Evolutionary conservation across 2,113 vertebrate genomes (phyloP).

Genomic region (Melanocharis versteri): DNA sequence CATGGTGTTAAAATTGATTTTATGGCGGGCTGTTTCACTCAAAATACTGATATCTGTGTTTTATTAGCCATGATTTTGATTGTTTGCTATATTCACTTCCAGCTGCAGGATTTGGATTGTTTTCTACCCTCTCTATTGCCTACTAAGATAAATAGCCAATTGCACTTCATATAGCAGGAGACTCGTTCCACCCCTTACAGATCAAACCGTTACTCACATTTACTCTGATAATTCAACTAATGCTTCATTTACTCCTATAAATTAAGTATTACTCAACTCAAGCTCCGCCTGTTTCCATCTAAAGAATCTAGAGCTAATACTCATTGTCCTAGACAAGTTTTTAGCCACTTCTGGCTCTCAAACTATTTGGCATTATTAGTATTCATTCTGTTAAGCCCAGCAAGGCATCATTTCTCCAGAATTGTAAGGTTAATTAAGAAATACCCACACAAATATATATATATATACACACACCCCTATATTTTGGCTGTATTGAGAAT

Average conservation of each 20-base stretch:
- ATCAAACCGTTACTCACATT: not conserved
- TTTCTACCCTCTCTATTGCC: not conserved
- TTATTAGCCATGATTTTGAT: conserved; percentile 23
- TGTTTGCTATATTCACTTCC: not conserved
- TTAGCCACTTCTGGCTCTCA: conserved; percentile 36
- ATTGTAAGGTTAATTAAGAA: conserved; percentile 17
- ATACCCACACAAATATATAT: not conserved
- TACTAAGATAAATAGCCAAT: not conserved
- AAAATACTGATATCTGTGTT: conserved; percentile 35
- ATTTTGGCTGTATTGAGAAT: not conserved
- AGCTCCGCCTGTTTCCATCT: not conserved
- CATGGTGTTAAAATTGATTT: conserved; percentile 61
- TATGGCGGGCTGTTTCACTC: conserved; percentile 39
- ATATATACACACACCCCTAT: not conserved
- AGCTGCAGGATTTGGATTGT: not conserved
- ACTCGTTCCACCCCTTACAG: not conserved
- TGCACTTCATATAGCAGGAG: not conserved
- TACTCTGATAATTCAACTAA: not conserved
- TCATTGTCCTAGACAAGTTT: not conserved
- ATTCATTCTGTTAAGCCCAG: conserved; percentile 18
- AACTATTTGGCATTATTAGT: conserved; percentile 14
- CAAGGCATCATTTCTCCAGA: conserved; percentile 31
- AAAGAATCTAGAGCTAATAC: not conserved
- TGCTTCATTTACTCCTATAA: not conserved
- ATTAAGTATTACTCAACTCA: not conserved